These are phyloP conservation scores for Chironomus tepperi DNA, from an alignment of 1,140 invertebrate genomes.

Conservation along the genomic window DNA sequence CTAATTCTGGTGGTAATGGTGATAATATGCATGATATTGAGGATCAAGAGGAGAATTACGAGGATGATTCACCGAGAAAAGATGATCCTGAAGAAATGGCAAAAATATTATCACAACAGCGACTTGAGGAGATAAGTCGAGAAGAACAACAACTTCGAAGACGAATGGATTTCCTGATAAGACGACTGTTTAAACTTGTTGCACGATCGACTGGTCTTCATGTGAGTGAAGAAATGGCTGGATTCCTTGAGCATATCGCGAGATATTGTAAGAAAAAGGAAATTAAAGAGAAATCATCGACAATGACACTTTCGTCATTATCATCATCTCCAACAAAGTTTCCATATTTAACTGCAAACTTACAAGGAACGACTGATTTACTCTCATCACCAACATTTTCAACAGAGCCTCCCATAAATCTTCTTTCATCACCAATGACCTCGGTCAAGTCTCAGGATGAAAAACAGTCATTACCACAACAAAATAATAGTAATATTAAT, in stretches of 20 bases:
- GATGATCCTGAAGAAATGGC: conserved; percentile 10
- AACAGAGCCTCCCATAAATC: conserved; percentile 28
- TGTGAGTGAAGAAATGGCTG: conserved; percentile 61
- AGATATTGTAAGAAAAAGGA: conserved; percentile 36
- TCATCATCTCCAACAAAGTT: neutral
- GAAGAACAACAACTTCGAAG: conserved; percentile 52
- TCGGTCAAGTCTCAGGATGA: neutral
- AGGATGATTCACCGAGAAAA: conserved; percentile 11
- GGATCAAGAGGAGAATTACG: conserved; percentile 11
- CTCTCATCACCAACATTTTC: conserved; percentile 35
- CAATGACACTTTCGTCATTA: neutral
- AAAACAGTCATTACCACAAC: neutral
- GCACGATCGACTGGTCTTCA: conserved; percentile 61
- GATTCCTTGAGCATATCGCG: conserved; percentile 54
- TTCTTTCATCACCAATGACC: neutral
- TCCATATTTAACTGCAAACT: conserved; percentile 39
- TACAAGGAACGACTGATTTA: conserved; percentile 40
- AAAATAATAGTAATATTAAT: conserved; percentile 19
- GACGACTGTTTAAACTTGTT: conserved; percentile 67
- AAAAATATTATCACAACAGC: neutral
- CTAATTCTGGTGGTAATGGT: neutral
- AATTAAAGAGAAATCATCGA: conserved; percentile 36
- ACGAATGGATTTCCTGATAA: conserved; percentile 57
- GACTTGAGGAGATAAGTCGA: neutral
- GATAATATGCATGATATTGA: neutral